Evolutionary conservation across 2,797 vertebrate species (phyloP).

Genomic region (Antrozous pallidus): DNA sequence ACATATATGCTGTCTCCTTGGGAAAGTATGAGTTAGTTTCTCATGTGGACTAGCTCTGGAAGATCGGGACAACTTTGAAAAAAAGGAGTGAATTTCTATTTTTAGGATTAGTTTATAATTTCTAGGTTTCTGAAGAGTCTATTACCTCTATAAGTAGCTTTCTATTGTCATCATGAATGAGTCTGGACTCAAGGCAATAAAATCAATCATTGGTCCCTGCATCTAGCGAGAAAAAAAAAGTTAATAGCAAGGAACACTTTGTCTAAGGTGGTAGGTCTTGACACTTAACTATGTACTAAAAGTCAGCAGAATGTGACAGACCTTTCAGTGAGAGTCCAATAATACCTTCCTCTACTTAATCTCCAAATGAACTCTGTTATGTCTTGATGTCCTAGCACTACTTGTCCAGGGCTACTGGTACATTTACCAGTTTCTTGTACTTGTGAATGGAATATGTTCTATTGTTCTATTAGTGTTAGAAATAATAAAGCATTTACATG

Average conservation of each 20-base stretch:
- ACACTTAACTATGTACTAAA: not conserved
- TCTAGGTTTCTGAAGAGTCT: not conserved
- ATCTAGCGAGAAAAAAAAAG: not conserved
- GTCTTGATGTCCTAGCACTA: not conserved
- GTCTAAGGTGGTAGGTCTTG: not conserved
- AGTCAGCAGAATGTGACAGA: not conserved
- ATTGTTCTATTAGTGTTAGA: not conserved
- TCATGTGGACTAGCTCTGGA: not conserved
- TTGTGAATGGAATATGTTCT: not conserved
- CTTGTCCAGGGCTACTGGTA: not conserved
- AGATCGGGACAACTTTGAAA: not conserved
- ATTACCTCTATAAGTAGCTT: not conserved
- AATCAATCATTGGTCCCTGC: not conserved
- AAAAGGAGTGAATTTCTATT: not conserved
- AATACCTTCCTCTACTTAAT: not conserved
- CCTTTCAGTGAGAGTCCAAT: not conserved
- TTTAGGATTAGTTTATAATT: not conserved
- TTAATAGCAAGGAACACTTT: not conserved
- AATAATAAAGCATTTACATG: not conserved
- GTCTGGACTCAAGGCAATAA: not conserved
- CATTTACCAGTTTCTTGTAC: not conserved
- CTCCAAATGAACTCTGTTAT: not conserved
- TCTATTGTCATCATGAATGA: not conserved
- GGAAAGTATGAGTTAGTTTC: not conserved
- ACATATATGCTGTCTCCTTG: not conserved